These are phyloP conservation scores for Mus spretus DNA, from an alignment of 2,797 vertebrate genomes.

Conservation along the genomic window DNA sequence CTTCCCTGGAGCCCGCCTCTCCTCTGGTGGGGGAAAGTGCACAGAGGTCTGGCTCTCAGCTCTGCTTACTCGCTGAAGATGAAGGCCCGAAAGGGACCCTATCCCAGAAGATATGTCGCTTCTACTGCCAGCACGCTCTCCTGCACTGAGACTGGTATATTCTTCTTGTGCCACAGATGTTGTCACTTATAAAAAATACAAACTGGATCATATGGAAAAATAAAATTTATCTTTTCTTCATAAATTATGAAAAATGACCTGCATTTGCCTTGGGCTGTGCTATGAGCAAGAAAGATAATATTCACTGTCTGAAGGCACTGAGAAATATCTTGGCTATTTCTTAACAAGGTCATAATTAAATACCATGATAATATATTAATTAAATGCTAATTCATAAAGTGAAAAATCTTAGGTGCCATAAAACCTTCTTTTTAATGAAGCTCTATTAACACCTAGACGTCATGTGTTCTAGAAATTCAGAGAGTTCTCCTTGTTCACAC, in stretches of 20 bases:
- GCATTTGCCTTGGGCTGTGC: not conserved
- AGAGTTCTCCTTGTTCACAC: not conserved
- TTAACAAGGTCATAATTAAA: constrained; percentile 46
- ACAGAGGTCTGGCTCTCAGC: no score
- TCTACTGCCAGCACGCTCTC: no score
- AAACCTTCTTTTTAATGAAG: constrained; percentile 27
- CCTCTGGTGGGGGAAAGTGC: no score
- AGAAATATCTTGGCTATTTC: not conserved
- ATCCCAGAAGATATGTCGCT: no score
- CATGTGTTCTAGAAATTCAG: not conserved
- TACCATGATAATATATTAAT: constrained; percentile 36
- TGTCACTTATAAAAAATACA: constrained; percentile 2
- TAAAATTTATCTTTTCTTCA: not conserved
- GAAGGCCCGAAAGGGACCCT: no score
- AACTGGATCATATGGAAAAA: not conserved
- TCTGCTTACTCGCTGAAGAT: no score
- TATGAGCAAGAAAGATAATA: constrained; percentile 28
- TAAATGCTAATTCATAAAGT: constrained; percentile 50
- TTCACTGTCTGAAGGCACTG: not conserved
- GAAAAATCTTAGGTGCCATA: constrained; percentile 11
- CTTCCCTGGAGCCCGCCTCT: no score
- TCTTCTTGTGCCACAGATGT: not conserved
- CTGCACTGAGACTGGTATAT: not conserved
- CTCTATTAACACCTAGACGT: constrained; percentile 48
- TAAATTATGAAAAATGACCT: constrained; percentile 37